Percentiles rank a stretch among this genome's conserved stretches.
Conservation (phyloP, 2,797 vertebrate species). For the Sarcoramphus papa region DNA sequence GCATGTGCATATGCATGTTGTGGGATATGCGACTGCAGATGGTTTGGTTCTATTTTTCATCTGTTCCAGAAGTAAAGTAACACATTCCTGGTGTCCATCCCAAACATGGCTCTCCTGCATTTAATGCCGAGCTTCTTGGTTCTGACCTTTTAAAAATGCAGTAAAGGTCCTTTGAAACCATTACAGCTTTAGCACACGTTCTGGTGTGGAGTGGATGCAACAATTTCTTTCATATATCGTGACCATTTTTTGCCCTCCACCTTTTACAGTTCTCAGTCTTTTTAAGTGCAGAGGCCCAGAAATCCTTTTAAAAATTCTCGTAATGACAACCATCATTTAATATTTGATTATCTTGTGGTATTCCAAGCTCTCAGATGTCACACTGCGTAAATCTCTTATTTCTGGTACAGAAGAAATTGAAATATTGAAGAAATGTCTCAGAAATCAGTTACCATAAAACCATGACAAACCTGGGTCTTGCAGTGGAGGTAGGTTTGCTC, state of each 20-base stretch:
- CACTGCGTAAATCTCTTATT: neutral
- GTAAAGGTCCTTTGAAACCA: neutral
- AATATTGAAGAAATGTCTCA: neutral
- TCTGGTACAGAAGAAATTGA: neutral
- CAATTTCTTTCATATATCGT: neutral
- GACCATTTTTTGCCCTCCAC: neutral
- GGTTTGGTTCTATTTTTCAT: neutral
- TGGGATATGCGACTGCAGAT: neutral
- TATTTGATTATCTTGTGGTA: neutral
- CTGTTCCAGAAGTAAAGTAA: neutral
- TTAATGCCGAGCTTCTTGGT: neutral
- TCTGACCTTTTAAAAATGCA: neutral
- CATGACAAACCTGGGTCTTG: neutral
- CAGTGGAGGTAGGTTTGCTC: neutral
- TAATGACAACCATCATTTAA: neutral
- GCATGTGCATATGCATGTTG: fast-evolving
- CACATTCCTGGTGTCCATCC: neutral
- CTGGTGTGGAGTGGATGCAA: neutral
- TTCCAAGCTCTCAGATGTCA: neutral
- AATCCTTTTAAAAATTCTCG: neutral
- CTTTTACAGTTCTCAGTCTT: neutral
- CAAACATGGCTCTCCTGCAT: neutral
- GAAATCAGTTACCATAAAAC: neutral
- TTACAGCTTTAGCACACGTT: neutral
- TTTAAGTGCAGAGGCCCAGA: neutral